phyloP scores from a whole-genome alignment of 2,797 vertebrate species.

The Acanthornis magna region DNA sequence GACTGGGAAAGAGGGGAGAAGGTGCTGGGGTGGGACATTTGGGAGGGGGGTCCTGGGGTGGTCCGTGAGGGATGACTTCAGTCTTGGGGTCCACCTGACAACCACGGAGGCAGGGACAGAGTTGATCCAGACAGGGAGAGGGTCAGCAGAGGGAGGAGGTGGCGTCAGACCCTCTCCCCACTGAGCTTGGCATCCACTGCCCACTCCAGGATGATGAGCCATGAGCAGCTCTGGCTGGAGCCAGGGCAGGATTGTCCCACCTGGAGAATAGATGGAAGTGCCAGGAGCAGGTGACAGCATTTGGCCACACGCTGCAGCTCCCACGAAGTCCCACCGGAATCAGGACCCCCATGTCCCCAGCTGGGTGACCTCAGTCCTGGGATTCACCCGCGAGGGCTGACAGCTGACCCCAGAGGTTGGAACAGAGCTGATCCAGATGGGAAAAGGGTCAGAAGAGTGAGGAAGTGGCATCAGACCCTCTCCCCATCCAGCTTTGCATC shows the following conservation, averaged over 20 bases:
- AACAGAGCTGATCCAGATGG: background rate
- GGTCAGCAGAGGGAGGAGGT: background rate
- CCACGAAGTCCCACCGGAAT: rapidly evolving
- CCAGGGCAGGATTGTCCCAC: background rate
- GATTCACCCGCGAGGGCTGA: too few species aligned
- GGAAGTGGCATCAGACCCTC: background rate
- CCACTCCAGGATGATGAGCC: background rate
- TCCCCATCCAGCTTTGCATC: background rate
- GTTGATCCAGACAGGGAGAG: background rate
- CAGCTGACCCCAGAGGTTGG: background rate
- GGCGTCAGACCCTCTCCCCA: background rate
- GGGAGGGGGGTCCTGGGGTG: background rate
- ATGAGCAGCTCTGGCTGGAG: background rate
- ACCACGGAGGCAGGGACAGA: background rate
- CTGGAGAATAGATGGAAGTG: background rate
- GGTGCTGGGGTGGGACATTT: background rate
- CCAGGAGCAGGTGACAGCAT: background rate
- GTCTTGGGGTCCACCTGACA: background rate
- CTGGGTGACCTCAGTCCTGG: background rate
- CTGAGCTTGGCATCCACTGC: background rate
- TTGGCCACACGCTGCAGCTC: too few species aligned
- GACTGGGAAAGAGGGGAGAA: background rate
- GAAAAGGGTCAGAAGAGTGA: background rate
- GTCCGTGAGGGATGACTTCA: background rate
- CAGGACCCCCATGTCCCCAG: background rate